Evolutionary conservation across 2,888 invertebrate genomes (phyloP).

Genomic region (Emmelina monodactyla): DNA sequence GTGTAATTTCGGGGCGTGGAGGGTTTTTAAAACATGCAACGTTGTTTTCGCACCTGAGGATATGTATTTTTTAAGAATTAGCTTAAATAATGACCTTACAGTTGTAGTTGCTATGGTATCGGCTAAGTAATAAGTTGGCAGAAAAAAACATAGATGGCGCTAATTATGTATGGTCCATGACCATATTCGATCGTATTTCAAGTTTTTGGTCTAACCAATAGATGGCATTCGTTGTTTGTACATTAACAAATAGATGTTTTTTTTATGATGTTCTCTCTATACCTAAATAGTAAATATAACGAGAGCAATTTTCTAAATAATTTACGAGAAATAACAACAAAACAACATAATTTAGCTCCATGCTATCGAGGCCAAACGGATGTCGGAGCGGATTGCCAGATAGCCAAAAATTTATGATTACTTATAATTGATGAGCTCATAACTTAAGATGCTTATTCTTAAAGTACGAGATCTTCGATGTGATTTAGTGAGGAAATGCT

Average conservation of each 20-base stretch:
- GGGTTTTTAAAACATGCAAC: slow-evolving; percentile 1
- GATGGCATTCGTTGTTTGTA: no score
- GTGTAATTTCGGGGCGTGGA: slow-evolving; percentile 11
- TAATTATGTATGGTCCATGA: slow-evolving; percentile 21
- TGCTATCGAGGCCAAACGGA: not conserved
- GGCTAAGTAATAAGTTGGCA: slow-evolving; percentile 1
- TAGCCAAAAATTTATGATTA: slow-evolving; percentile 9
- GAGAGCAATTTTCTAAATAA: no score
- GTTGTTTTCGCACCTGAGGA: slow-evolving; percentile 4
- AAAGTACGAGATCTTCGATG: slow-evolving; percentile 11
- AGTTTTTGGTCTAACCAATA: not conserved
- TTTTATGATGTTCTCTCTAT: not conserved
- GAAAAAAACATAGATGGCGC: slow-evolving; percentile 23
- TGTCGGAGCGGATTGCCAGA: no score
- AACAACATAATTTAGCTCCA: not conserved
- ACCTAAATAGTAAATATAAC: not conserved
- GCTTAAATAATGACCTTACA: not conserved
- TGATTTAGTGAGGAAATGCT: slow-evolving; percentile 24
- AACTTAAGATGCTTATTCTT: slow-evolving; percentile 14
- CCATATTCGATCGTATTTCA: slow-evolving; percentile 15
- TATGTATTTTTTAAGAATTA: not conserved
- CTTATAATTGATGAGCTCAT: slow-evolving; percentile 20
- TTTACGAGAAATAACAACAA: not conserved
- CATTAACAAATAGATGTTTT: no score
- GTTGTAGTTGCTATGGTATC: not conserved